Evolutionary conservation across 2,888 invertebrate species (phyloP).

Genomic region (Pheosia gnoma): DNA sequence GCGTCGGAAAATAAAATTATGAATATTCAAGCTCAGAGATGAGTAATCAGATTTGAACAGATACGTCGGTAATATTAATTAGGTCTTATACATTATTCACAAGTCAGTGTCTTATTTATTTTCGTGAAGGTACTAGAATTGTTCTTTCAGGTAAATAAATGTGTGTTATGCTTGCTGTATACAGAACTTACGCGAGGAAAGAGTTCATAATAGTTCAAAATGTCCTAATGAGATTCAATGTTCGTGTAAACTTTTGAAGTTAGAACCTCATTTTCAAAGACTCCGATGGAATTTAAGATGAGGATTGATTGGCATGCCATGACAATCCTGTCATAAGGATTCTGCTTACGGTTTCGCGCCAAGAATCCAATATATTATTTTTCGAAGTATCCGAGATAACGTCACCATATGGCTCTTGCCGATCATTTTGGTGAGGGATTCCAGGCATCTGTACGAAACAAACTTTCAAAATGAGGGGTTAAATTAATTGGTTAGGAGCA

Average conservation of each 20-base stretch:
- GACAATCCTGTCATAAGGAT: constrained; percentile 7
- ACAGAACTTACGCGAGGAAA: constrained; percentile 4
- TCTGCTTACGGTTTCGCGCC: constrained; percentile 15
- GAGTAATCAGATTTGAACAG: constrained; percentile 58
- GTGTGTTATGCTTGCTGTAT: background rate
- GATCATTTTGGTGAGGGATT: constrained; percentile 35
- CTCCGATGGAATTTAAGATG: constrained; percentile 7
- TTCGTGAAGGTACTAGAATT: constrained; percentile 15
- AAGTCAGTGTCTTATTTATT: constrained; percentile 22
- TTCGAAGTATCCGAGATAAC: constrained; percentile 19
- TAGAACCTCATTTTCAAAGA: constrained; percentile 9
- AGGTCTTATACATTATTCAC: constrained; percentile 49
- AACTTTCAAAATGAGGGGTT: constrained; percentile 43
- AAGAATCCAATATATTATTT: constrained; percentile 22
- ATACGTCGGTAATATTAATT: constrained; percentile 52
- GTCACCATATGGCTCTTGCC: constrained; percentile 51
- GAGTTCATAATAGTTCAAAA: constrained; percentile 6
- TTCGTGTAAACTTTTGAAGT: constrained; percentile 8
- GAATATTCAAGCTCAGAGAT: constrained; percentile 50
- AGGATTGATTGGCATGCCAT: background rate
- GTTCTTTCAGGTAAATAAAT: constrained; percentile 17
- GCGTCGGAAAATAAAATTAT: constrained; percentile 27
- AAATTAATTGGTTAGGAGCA: constrained; percentile 9
- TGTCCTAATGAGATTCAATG: background rate
- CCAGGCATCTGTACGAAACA: constrained; percentile 45